Conservation (phyloP, 2,113 vertebrate species). For the Sander vitreus region DNA sequence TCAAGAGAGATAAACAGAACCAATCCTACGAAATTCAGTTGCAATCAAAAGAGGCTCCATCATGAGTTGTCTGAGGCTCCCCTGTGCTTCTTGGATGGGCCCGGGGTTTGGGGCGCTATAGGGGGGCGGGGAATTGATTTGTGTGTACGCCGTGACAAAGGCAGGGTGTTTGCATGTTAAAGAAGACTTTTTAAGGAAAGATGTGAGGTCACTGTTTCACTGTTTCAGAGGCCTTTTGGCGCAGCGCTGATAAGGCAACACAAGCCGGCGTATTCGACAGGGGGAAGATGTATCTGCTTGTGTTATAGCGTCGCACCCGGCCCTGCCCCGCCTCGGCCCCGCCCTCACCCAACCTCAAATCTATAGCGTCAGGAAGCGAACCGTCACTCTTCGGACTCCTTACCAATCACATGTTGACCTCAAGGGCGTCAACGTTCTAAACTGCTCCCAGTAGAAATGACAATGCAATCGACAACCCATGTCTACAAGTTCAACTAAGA, state of each 20-base stretch:
- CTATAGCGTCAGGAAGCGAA: conserved; percentile 66
- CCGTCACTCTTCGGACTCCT: conserved; percentile 73
- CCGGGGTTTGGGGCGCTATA: conserved; percentile 29
- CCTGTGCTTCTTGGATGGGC: conserved; percentile 44
- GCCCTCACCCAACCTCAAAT: conserved; percentile 21
- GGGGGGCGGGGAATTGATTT: conserved; percentile 63
- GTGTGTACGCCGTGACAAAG: conserved; percentile 68
- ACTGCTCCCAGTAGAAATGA: neutral
- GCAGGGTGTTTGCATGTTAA: conserved; percentile 79
- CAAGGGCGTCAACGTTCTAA: conserved; percentile 42
- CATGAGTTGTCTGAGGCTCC: conserved; percentile 65
- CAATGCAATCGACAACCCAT: neutral
- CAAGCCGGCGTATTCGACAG: conserved; percentile 68
- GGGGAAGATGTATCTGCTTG: conserved; percentile 85
- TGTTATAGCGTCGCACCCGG: conserved; percentile 71
- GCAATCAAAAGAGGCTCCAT: conserved; percentile 77
- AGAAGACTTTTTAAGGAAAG: conserved; percentile 63
- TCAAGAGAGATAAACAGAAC: conserved; percentile 17
- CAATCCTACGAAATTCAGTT: conserved; percentile 20
- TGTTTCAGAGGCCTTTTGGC: conserved; percentile 67
- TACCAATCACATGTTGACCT: conserved; percentile 80
- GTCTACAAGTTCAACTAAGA: conserved; percentile 18
- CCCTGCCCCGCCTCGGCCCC: conserved; percentile 28
- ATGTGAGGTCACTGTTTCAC: conserved; percentile 63
- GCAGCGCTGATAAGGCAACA: conserved; percentile 73